phyloP scores from a whole-genome alignment of 2,888 invertebrate genomes.

The Linnaemya vulpina region DNA sequence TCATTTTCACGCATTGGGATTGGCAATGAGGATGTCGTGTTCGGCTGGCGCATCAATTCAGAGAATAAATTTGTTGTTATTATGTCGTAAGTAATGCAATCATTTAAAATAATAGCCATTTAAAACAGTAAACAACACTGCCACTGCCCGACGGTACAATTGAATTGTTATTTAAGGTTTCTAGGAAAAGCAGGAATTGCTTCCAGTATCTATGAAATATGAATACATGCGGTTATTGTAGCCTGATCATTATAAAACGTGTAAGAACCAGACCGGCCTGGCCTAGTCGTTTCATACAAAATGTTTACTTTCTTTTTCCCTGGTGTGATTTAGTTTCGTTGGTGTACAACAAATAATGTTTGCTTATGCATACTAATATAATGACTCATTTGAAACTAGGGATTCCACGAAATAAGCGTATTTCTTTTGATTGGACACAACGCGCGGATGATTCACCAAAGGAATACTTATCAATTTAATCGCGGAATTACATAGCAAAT shows the following conservation, averaged over 20 bases:
- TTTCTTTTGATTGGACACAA: conserved; percentile 22
- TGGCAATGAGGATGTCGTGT: conserved; percentile 12
- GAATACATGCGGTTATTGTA: conserved; percentile 11
- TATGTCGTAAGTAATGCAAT: conserved; percentile 37
- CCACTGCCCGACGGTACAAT: conserved; percentile 1
- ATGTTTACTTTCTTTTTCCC: not conserved
- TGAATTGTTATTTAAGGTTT: conserved; percentile 37
- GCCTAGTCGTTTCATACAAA: conserved; percentile 32
- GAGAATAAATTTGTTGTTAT: conserved; percentile 32
- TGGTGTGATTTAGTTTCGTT: conserved; percentile 4
- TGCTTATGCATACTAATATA: conserved; percentile 36
- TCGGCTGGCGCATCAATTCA: conserved; percentile 45
- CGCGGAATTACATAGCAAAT: not conserved
- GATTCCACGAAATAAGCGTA: conserved; percentile 67
- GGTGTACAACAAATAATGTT: conserved; percentile 24
- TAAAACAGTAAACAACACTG: conserved; percentile 29
- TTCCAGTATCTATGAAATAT: conserved; percentile 37
- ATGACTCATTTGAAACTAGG: conserved; percentile 59
- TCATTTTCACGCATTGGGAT: conserved; percentile 54
- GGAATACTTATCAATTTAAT: not conserved
- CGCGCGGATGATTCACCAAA: conserved; percentile 58
- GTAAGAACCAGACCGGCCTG: too few species aligned
- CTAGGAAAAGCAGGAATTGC: conserved; percentile 44
- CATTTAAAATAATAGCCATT: conserved; percentile 59
- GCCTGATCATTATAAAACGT: not conserved